Evolutionary conservation across 30 jellyfish, hydroid and myxozoan genomes (phyloP).

Genomic region (Aurelia aurita complex sp. Pacific): DNA sequence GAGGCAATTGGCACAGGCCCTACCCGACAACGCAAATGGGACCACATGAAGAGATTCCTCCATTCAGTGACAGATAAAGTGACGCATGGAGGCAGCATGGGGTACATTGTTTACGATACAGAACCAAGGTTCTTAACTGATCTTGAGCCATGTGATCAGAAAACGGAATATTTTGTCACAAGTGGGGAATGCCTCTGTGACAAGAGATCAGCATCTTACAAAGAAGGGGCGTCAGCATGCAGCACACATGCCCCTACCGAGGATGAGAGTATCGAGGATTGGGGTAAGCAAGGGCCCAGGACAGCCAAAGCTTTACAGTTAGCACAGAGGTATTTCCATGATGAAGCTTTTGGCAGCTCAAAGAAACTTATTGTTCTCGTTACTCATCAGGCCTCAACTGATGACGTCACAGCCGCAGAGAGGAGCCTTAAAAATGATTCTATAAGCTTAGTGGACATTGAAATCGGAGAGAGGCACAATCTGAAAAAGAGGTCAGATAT

Average conservation of each 20-base stretch:
- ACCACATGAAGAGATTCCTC: slow-evolving; percentile 83
- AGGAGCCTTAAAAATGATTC: slow-evolving; percentile 79
- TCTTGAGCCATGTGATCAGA: slow-evolving; percentile 88
- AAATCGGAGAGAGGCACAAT: slow-evolving; percentile 90
- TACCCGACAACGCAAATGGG: slow-evolving; percentile 83
- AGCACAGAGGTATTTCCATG: slow-evolving; percentile 69
- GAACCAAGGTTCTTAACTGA: slow-evolving; percentile 85
- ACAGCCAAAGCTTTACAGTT: slow-evolving; percentile 90
- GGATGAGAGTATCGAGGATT: slow-evolving; percentile 92
- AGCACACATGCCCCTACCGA: slow-evolving; percentile 89
- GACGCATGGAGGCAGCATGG: slow-evolving; percentile 73
- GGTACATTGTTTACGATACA: slow-evolving; percentile 88
- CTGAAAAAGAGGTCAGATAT: slow-evolving; percentile 63
- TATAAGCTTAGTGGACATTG: slow-evolving; percentile 94
- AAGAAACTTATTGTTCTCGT: slow-evolving; percentile 87
- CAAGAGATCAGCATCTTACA: slow-evolving; percentile 24
- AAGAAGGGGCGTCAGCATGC: slow-evolving; percentile 65
- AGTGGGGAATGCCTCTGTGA: slow-evolving; percentile 92
- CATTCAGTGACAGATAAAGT: slow-evolving; percentile 67
- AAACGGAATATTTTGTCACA: slow-evolving; percentile 88
- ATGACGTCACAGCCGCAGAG: slow-evolving; percentile 86
- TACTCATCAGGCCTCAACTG: slow-evolving; percentile 91
- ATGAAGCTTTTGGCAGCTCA: slow-evolving; percentile 33
- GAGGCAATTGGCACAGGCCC: slow-evolving; percentile 97
- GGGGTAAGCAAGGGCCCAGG: slow-evolving; percentile 97